Conservation (phyloP, 2,888 invertebrate species). For the Latheticus oryzae region DNA sequence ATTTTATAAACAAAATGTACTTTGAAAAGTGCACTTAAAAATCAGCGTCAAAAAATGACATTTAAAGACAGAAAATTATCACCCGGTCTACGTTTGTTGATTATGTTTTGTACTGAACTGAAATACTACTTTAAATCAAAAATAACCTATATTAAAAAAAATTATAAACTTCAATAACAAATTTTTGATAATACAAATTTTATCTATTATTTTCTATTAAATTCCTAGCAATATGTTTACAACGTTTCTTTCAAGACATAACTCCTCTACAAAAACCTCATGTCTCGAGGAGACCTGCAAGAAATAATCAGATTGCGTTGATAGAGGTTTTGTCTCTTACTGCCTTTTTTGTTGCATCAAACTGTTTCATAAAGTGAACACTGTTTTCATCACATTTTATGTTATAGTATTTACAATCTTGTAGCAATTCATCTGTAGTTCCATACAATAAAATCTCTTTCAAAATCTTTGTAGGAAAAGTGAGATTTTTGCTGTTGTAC, state of each 20-base stretch:
- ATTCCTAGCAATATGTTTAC: conserved; percentile 2
- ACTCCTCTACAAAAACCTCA: conserved; percentile 4
- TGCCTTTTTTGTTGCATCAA: conserved; percentile 2
- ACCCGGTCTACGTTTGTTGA: too few species aligned
- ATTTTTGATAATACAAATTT: too few species aligned
- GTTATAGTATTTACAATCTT: conserved; percentile 69
- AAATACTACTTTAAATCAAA: too few species aligned
- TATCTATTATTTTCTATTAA: too few species aligned
- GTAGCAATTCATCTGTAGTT: conserved; percentile 61
- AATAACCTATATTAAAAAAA: too few species aligned
- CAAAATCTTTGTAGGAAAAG: conserved; percentile 67
- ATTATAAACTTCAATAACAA: too few species aligned
- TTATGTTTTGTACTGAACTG: too few species aligned
- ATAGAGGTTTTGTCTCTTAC: conserved; percentile 1
- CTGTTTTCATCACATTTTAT: conserved; percentile 60
- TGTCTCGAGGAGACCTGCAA: neutral
- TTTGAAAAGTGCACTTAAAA: neutral
- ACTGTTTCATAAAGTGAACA: conserved; percentile 61
- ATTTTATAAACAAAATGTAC: conserved; percentile 4
- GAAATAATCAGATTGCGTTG: neutral
- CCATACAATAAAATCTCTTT: conserved; percentile 67
- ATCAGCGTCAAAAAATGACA: conserved; percentile 3
- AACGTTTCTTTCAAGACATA: too few species aligned
- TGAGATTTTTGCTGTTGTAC: conserved; percentile 70
- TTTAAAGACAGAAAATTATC: too few species aligned